Conservation (phyloP, 1,140 invertebrate genomes). For the Palaemon carinicauda region DNA sequence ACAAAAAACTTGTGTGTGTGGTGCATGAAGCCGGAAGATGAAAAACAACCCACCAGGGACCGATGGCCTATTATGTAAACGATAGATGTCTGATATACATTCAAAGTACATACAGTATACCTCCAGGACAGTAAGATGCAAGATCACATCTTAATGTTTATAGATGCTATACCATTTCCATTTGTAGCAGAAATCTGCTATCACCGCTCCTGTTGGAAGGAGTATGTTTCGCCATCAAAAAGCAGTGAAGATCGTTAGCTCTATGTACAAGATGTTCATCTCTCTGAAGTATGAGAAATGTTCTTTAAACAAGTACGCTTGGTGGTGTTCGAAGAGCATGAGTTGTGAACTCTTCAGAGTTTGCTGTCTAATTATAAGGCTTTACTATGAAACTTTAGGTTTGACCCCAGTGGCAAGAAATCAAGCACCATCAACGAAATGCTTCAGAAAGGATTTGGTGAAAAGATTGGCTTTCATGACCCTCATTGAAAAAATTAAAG, state of each 20-base stretch:
- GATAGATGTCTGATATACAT: neutral
- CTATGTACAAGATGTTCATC: neutral
- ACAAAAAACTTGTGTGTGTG: neutral
- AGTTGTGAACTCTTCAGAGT: no score
- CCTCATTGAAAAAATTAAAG: no score
- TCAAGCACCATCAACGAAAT: no score
- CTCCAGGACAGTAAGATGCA: neutral
- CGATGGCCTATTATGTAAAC: neutral
- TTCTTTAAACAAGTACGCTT: no score
- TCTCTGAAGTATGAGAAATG: neutral
- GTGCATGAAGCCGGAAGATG: neutral
- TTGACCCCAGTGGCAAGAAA: no score
- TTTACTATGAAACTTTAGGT: no score
- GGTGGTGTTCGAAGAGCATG: no score
- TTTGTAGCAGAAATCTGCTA: neutral
- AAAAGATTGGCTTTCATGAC: no score
- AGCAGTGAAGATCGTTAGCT: neutral
- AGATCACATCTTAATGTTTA: neutral
- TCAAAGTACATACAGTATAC: conserved; percentile 2
- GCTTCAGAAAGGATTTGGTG: no score
- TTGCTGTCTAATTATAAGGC: no score
- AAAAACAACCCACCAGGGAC: neutral
- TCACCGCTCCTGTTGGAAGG: neutral
- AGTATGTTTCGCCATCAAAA: neutral
- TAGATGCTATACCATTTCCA: neutral